A percentile compares a stretch with the other conserved stretches of the same genome.
These are phyloP conservation scores for Drosophila melanosoma DNA, from an alignment of 2,888 invertebrate species.

Conservation along the genomic window DNA sequence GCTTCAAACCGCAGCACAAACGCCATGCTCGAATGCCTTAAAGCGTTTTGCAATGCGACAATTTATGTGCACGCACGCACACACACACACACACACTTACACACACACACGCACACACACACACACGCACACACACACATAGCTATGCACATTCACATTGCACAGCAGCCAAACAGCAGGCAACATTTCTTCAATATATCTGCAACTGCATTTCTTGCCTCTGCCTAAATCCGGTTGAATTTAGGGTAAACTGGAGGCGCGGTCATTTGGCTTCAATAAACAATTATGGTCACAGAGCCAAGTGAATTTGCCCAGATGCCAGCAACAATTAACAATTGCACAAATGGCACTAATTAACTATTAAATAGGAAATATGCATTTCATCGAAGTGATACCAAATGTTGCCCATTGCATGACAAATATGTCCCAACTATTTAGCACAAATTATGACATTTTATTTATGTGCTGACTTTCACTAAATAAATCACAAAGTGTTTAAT, in stretches of 20 bases:
- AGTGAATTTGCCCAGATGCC: slow-evolving; percentile 63
- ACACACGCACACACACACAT: not conserved
- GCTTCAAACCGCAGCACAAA: slow-evolving; percentile 72
- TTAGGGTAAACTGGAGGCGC: slow-evolving; percentile 23
- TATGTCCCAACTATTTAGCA: slow-evolving; percentile 6
- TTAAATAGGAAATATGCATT: slow-evolving; percentile 55
- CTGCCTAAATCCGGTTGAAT: not conserved
- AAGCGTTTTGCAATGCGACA: slow-evolving; percentile 76
- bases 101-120: not conserved
- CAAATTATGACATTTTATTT: slow-evolving; percentile 12
- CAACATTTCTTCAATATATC: not conserved
- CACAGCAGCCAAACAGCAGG: slow-evolving; percentile 22
- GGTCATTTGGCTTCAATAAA: slow-evolving; percentile 71
- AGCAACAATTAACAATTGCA: slow-evolving; percentile 70
- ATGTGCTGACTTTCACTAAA: slow-evolving; percentile 1
- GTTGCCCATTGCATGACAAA: slow-evolving; percentile 20
- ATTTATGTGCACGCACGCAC: slow-evolving; percentile 60
- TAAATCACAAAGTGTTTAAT: not conserved
- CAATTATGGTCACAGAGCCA: slow-evolving; percentile 62
- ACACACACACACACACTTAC: not conserved
- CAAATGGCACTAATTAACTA: slow-evolving; percentile 74
- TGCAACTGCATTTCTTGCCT: not conserved
- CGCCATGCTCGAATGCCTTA: slow-evolving; percentile 76
- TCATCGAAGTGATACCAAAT: slow-evolving; percentile 4
- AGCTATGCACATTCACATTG: slow-evolving; percentile 9